phyloP scores from a whole-genome alignment of 2,113 vertebrate genomes.

The Bufo gargarizans region DNA sequence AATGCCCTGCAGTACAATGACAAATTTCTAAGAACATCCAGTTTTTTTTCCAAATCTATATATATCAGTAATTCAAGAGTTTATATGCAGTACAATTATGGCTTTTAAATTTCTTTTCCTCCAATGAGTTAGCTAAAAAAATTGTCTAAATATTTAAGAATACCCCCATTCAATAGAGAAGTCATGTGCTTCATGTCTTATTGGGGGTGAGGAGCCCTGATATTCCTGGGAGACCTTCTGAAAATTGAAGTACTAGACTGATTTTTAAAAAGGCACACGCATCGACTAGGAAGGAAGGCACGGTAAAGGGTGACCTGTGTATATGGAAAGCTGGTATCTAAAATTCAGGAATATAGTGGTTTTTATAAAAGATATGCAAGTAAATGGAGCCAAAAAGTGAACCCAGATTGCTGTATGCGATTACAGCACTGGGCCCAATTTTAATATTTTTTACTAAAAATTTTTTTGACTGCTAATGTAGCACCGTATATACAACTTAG shows the following conservation, averaged over 20 bases:
- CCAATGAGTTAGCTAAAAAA: conserved; percentile 2
- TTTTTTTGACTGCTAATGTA: background rate
- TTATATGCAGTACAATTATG: conserved; percentile 24
- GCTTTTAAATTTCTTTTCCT: conserved; percentile 36
- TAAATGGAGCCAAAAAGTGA: background rate
- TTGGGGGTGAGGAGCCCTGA: conserved; percentile 13
- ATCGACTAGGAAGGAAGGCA: conserved; percentile 55
- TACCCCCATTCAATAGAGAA: conserved; percentile 11
- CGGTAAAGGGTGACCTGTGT: conserved; percentile 35
- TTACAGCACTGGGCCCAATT: background rate
- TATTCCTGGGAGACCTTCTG: background rate
- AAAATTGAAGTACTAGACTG: conserved; percentile 43
- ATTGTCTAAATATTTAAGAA: conserved; percentile 13
- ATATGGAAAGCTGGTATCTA: background rate
- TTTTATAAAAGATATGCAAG: background rate
- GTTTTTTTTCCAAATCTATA: conserved; percentile 30
- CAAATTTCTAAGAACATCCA: background rate
- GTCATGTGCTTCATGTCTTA: conserved; percentile 23
- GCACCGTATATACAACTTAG: background rate
- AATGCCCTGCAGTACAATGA: background rate
- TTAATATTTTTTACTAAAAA: background rate
- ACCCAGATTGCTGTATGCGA: background rate
- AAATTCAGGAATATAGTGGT: conserved; percentile 3
- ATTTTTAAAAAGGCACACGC: conserved; percentile 50
- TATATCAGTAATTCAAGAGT: conserved; percentile 32